phyloP scores from a whole-genome alignment of 2,797 vertebrate genomes.

The Denticeps clupeoides region DNA sequence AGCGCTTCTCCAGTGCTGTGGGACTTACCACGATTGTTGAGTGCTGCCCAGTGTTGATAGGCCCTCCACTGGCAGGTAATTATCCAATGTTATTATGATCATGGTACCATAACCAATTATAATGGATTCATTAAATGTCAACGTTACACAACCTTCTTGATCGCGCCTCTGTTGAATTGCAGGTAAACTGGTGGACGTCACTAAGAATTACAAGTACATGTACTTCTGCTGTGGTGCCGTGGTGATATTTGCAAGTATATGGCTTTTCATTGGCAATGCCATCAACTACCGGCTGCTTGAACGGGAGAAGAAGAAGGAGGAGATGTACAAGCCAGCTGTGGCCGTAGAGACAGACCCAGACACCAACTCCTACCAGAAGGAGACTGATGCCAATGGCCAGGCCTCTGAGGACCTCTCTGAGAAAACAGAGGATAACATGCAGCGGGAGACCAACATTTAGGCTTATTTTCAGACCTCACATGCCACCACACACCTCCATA shows the following conservation, averaged over 20 bases:
- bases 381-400: conserved; percentile 48
- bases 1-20: conserved; percentile 88
- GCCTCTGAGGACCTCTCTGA: conserved; percentile 38
- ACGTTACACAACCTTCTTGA: conserved; percentile 17
- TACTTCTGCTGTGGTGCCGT: conserved; percentile 79
- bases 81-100: background rate
- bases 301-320: conserved; percentile 63
- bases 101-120: background rate
- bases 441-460: conserved; percentile 91
- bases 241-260: conserved; percentile 76
- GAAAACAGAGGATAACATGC: conserved; percentile 53
- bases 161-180: conserved; percentile 44
- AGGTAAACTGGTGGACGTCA: conserved; percentile 89
- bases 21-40: conserved; percentile 89
- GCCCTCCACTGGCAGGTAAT: conserved; percentile 87
- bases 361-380: conserved; percentile 26
- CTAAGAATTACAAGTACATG: conserved; percentile 83
- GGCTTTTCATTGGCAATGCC: conserved; percentile 87
- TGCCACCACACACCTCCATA: conserved; percentile 9
- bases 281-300: conserved; percentile 87
- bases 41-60: conserved; percentile 86
- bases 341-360: conserved; percentile 45
- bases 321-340: conserved; percentile 52
- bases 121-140: background rate
- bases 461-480: conserved; percentile 10